Conservation (phyloP, 2,797 vertebrate species). For the Amblyraja radiata region DNA sequence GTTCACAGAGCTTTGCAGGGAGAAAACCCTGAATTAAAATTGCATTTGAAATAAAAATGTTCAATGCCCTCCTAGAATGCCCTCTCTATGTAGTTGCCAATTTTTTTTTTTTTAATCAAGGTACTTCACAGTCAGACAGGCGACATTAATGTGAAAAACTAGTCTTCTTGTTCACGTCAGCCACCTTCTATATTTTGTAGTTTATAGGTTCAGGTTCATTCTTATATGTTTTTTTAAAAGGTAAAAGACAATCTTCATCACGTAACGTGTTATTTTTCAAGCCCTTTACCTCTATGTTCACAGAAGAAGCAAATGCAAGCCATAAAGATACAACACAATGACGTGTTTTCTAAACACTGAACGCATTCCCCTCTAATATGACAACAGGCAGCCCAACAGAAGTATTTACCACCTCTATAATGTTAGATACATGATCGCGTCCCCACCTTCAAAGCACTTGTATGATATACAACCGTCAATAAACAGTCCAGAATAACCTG, state of each 20-base stretch:
- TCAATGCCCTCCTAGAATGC: no score
- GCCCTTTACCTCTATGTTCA: background rate
- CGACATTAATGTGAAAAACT: background rate
- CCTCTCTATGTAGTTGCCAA: background rate
- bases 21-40: constrained; percentile 12
- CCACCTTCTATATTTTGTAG: background rate
- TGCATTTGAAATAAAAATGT: background rate
- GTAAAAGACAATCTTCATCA: background rate
- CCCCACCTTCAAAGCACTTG: background rate
- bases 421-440: background rate
- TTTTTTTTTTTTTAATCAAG: background rate
- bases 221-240: background rate
- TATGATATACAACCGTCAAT: constrained; percentile 41
- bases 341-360: background rate
- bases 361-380: background rate
- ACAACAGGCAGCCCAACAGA: background rate
- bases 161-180: background rate
- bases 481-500: constrained; percentile 45
- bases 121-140: background rate
- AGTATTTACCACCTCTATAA: background rate
- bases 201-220: background rate
- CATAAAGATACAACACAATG: background rate
- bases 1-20: constrained; percentile 50
- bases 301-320: background rate
- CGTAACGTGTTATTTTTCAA: background rate